Conservation (phyloP, 2,888 invertebrate genomes). For the Sepiola atlantica region DNA sequence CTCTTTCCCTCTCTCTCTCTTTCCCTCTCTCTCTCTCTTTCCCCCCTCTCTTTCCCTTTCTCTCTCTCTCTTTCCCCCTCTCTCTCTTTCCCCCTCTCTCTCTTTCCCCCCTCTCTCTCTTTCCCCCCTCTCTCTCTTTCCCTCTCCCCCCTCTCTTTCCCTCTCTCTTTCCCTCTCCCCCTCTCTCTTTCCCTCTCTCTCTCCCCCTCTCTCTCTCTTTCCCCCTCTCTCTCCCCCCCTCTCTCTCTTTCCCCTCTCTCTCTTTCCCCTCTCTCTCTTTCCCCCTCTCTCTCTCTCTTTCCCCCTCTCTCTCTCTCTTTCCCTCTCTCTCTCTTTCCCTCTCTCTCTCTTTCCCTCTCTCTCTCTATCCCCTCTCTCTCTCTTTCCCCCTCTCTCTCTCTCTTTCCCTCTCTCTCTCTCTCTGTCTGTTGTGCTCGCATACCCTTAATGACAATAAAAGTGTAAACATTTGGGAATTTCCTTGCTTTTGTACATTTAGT, state of each 20-base stretch:
- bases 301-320: background rate
- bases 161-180: background rate
- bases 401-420: background rate
- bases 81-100: background rate
- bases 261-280: background rate
- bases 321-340: background rate
- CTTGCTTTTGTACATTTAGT: background rate
- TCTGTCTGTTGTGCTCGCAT: no score
- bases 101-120: no score
- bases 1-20: background rate
- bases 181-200: background rate
- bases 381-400: background rate
- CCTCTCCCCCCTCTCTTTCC: background rate
- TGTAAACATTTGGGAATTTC: no score
- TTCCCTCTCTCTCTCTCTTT: no score
- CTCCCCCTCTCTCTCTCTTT: no score
- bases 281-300: background rate
- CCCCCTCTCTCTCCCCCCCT: no score
- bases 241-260: no score
- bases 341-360: background rate
- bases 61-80: background rate
- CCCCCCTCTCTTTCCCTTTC: background rate
- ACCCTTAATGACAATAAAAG: no score
- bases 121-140: background rate
- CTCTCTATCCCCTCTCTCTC: background rate